phyloP scores from a whole-genome alignment of 2,113 vertebrate genomes.

The Apistogramma diplotaenia region DNA sequence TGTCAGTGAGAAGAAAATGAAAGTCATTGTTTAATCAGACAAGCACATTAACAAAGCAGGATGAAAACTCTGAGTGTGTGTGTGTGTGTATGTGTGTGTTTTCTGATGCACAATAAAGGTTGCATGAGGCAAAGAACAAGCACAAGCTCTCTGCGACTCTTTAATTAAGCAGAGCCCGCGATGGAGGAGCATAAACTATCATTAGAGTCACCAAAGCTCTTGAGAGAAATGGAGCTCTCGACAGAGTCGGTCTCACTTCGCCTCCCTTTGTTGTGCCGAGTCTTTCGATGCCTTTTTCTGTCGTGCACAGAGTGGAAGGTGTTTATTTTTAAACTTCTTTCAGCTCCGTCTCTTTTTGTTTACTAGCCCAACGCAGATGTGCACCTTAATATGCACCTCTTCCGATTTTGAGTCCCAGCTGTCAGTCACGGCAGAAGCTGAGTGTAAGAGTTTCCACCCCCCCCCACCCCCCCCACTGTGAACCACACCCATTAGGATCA shows the following conservation, averaged over 20 bases:
- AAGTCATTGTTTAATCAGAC: conserved; percentile 14
- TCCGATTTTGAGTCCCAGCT: conserved; percentile 3
- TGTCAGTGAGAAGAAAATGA: not conserved
- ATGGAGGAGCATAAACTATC: conserved; percentile 14
- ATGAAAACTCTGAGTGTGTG: not conserved
- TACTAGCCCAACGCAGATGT: not conserved
- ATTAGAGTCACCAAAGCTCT: not conserved
- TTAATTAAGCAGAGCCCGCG: conserved; percentile 27
- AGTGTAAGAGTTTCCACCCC: not conserved
- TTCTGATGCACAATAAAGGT: conserved; percentile 27
- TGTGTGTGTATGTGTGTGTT: not conserved
- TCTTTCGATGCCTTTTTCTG: not conserved
- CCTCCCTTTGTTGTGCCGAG: not conserved
- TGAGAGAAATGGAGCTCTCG: conserved; percentile 30
- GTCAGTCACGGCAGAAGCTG: not conserved
- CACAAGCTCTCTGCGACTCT: conserved; percentile 40
- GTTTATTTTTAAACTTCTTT: conserved; percentile 43
- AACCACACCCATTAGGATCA: conserved; percentile 32
- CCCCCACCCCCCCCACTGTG: not conserved
- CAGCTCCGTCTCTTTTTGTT: not conserved
- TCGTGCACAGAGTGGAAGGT: not conserved
- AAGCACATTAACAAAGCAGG: not conserved
- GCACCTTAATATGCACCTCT: not conserved
- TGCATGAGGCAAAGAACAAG: conserved; percentile 27
- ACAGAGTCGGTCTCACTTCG: not conserved